Percentiles rank a stretch among this genome's conserved stretches.
Evolutionary conservation across 1,140 invertebrate genomes (phyloP).

Genomic region (Paracyclopina nana): DNA sequence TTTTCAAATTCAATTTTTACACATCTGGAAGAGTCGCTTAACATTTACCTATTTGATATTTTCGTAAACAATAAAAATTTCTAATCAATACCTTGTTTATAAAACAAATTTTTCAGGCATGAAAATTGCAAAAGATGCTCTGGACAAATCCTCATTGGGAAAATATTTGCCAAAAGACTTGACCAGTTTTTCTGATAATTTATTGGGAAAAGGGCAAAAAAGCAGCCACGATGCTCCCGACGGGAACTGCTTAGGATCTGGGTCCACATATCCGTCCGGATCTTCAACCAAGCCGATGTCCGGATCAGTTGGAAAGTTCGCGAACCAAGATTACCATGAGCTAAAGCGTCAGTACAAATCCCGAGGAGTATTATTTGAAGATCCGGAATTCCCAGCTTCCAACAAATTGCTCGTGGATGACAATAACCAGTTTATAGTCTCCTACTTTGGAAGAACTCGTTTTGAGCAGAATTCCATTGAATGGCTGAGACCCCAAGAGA

Average conservation of each 20-base stretch:
- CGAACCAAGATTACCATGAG: not conserved
- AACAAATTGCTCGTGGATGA: slow-evolving; percentile 4
- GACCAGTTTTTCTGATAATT: too few relatives aligned
- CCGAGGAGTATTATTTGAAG: slow-evolving; percentile 18
- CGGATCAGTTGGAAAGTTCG: not conserved
- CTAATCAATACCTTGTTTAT: not conserved
- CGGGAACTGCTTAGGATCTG: not conserved
- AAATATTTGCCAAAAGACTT: not conserved
- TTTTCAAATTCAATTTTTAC: not conserved
- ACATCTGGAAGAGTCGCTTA: not conserved
- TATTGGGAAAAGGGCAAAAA: too few relatives aligned
- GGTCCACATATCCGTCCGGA: not conserved
- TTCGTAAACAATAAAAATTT: not conserved
- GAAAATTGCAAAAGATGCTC: not conserved
- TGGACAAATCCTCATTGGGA: not conserved
- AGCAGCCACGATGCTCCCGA: not conserved
- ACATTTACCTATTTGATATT: not conserved
- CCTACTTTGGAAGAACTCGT: slow-evolving; percentile 18
- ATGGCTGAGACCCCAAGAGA: slow-evolving; percentile 18
- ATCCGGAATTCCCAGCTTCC: slow-evolving; percentile 21
- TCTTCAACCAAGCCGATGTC: not conserved
- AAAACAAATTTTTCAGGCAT: not conserved
- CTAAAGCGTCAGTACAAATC: slow-evolving; percentile 17
- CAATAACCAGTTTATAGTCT: slow-evolving; percentile 17
- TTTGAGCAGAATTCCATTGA: slow-evolving; percentile 17